Evolutionary conservation across 1,140 invertebrate species (phyloP), one percentile per base, ranked within the genome.

Genomic region (Hestina assimilis): DNA sequence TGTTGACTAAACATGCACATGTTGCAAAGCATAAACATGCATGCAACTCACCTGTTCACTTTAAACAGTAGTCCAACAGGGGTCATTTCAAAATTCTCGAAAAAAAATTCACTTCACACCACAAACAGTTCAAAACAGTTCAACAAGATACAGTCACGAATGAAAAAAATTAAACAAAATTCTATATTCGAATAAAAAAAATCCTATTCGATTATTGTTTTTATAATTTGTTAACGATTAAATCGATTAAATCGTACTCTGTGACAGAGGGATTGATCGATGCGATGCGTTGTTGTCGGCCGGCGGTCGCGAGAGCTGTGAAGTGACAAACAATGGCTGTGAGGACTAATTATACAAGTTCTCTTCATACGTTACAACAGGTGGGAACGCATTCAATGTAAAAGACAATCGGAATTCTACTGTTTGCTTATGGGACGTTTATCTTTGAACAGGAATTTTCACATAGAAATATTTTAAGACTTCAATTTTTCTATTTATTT

Each of bases 31-130:
- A 9, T 26, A 26, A 28, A 38, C 26, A 45, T 26, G 14, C 4
- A 29, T 12, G 20, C 14, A 53, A 72, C 83, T 76, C 73, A 86
- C 82, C 84, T 87, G 75, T 84, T 89, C 70, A 89, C 86, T 88
- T 89, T 89, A 56, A 89, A 89, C 69, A 89, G 69, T 59, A 89
- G 80, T 76, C 87, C 86, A 38, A 89, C 84, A 7, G 87, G 87
- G 73, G 85, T 88, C 83, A 89, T 89, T 43, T 66, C 75, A 67
- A 63, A 59, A 71, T 66, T 48, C 40, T 57, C 43, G 45, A 59
- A 69, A 61, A 66, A 59, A 52, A 48, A 55, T 47, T 60, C 66
- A 54, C 38, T 33, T n/a, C 45, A 63, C 60, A 48, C 65, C 60
- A 45, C 64, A 64, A 58, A 65, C 28, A 52, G 24, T 48, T 29